phyloP scores from a whole-genome alignment of 2,888 invertebrate genomes.

The Lycophotia porphyrea region DNA sequence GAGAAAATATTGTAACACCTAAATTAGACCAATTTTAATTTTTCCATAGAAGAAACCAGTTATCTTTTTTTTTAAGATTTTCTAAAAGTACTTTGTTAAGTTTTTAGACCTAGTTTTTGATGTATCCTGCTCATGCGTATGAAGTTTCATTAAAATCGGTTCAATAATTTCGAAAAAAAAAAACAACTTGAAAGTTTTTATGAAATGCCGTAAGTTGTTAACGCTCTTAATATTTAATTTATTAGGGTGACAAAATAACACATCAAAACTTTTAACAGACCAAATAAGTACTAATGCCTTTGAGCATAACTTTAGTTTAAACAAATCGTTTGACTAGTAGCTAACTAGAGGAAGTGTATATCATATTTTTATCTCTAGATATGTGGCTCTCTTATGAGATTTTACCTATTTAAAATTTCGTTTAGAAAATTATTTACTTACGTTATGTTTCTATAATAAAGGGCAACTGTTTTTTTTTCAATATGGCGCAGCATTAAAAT shows the following conservation, averaged over 20 bases:
- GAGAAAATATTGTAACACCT: no score
- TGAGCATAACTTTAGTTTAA: slow-evolving; percentile 60
- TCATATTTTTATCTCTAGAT: slow-evolving; percentile 63
- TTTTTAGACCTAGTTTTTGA: no score
- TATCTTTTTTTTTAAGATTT: no score
- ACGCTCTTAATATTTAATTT: no score
- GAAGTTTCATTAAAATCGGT: no score
- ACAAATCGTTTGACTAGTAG: slow-evolving; percentile 69
- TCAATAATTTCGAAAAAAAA: no score
- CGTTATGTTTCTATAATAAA: slow-evolving; percentile 17
- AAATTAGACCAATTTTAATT: no score
- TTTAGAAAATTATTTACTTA: slow-evolving; percentile 47
- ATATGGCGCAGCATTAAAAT: slow-evolving; percentile 49
- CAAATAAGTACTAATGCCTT: slow-evolving; percentile 63
- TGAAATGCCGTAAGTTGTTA: no score
- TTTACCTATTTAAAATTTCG: slow-evolving; percentile 44
- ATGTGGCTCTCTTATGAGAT: slow-evolving; percentile 61
- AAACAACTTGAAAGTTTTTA: no score
- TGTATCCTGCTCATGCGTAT: no score
- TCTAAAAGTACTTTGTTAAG: no score
- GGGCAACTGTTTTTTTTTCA: slow-evolving; percentile 42
- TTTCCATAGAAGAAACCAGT: no score
- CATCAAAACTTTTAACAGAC: slow-evolving; percentile 54
- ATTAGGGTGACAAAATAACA: slow-evolving; percentile 52
- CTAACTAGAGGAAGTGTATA: slow-evolving; percentile 63